Conservation (phyloP, 1,140 invertebrate species). For the Batillaria attramentaria region DNA sequence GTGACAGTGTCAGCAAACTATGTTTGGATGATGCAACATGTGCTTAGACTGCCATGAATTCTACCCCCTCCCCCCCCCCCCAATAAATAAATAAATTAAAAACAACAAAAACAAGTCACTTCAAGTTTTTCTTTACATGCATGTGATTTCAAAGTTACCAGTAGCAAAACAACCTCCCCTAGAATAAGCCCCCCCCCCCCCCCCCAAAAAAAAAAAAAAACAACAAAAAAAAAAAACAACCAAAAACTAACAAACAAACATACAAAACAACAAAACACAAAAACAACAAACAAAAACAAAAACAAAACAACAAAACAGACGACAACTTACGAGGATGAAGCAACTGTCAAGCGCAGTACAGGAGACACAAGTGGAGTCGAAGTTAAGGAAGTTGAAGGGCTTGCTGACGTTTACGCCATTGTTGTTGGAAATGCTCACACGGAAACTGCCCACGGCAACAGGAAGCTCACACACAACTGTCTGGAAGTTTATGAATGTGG, state of each 20-base stretch:
- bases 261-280: background rate
- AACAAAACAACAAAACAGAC: background rate
- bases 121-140: too few relatives aligned
- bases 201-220: background rate
- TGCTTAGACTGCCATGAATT: too few relatives aligned
- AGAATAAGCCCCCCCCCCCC: background rate
- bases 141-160: too few relatives aligned
- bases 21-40: too few relatives aligned
- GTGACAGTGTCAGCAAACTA: too few relatives aligned
- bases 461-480: constrained; percentile 17
- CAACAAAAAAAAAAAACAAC: background rate
- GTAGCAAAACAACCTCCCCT: background rate
- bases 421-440: constrained; percentile 35
- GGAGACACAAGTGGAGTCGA: constrained; percentile 34
- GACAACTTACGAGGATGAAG: constrained; percentile 8
- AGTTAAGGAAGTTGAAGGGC: constrained; percentile 27
- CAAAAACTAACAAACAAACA: background rate
- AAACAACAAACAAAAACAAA: too few relatives aligned
- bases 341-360: constrained; percentile 9
- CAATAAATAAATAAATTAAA: too few relatives aligned
- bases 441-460: background rate
- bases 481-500: constrained; percentile 40
- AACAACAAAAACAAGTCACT: too few relatives aligned
- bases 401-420: constrained; percentile 3
- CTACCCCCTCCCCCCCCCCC: too few relatives aligned